Evolutionary conservation across 1,140 invertebrate genomes (phyloP).

Genomic region (Octopus sinensis): DNA sequence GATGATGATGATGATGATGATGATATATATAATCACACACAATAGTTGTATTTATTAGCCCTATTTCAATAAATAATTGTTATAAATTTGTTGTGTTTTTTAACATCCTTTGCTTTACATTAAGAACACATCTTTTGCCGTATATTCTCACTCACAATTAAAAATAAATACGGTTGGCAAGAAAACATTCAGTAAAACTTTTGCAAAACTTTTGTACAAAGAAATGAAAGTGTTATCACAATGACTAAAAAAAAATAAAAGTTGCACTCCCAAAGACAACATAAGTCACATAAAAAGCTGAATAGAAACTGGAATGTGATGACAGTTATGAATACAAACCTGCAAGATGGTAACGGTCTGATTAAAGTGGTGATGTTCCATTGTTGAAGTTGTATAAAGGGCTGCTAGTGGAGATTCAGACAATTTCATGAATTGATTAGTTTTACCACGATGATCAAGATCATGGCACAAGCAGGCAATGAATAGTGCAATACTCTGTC

Average conservation of each 20-base stretch:
- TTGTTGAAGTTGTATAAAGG: slow-evolving; percentile 78
- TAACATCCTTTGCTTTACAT: too few species aligned
- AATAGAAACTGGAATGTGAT: background rate
- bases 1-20: too few species aligned
- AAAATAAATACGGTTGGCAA: too few species aligned
- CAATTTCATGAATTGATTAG: slow-evolving; percentile 91
- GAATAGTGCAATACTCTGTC: slow-evolving; percentile 71
- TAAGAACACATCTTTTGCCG: too few species aligned
- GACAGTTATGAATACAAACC: slow-evolving; percentile 51
- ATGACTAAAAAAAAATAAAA: background rate
- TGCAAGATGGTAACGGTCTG: slow-evolving; percentile 80
- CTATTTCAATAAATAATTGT: too few species aligned
- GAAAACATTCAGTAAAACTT: too few species aligned
- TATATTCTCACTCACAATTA: too few species aligned
- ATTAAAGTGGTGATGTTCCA: slow-evolving; percentile 86
- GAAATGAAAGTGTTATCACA: too few species aligned
- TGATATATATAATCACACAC: too few species aligned
- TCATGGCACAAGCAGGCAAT: slow-evolving; percentile 96
- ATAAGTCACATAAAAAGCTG: background rate
- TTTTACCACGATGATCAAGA: slow-evolving; percentile 91
- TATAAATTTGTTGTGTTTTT: too few species aligned
- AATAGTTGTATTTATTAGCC: too few species aligned
- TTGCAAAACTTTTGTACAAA: too few species aligned
- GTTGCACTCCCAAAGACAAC: background rate
- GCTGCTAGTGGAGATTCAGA: slow-evolving; percentile 76